A percentile compares a stretch with the other conserved stretches of the same genome.
These are phyloP conservation scores for Rhabdophis nuchalis DNA, from an alignment of 2,797 vertebrate genomes.

Conservation along the genomic window DNA sequence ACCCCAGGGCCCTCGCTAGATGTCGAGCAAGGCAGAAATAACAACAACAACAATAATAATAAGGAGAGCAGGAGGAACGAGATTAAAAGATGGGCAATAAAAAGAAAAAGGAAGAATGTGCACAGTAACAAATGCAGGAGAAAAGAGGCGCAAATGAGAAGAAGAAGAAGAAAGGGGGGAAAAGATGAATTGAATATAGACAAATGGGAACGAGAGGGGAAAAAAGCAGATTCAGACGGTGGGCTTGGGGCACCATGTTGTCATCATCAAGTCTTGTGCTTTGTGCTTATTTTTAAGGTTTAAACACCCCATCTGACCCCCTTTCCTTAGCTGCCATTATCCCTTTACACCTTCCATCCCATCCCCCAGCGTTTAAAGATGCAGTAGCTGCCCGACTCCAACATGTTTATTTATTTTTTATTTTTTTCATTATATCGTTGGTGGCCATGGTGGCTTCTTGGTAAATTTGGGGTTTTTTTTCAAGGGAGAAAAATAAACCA, in stretches of 20 bases:
- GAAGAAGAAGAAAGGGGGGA: not conserved
- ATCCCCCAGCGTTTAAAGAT: constrained; percentile 38
- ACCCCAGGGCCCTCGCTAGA: constrained; percentile 15
- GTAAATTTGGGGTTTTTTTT: constrained; percentile 28
- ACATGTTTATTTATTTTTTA: constrained; percentile 32
- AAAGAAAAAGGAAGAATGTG: not conserved
- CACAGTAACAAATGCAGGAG: not conserved
- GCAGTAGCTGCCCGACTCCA: constrained; percentile 43
- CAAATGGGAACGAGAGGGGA: not conserved
- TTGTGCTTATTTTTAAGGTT: constrained; percentile 26
- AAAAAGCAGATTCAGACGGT: not conserved
- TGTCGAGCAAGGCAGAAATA: not conserved
- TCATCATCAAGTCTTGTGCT: constrained; percentile 32
- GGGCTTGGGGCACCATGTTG: constrained; percentile 15
- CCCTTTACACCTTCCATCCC: constrained; percentile 36
- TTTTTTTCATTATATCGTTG: constrained; percentile 47
- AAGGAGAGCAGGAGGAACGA: not conserved
- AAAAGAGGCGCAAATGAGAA: not conserved
- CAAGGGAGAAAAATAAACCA: constrained; percentile 11
- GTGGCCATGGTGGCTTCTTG: constrained; percentile 41
- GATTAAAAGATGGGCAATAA: not conserved
- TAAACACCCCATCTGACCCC: constrained; percentile 22
- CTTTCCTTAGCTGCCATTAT: constrained; percentile 32
- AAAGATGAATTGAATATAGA: not conserved
- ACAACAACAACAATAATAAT: too few species aligned